Evolutionary conservation across 2,113 vertebrate species (phyloP), one percentile per base, ranked within the genome.

Genomic region (Stegostoma tigrinum): DNA sequence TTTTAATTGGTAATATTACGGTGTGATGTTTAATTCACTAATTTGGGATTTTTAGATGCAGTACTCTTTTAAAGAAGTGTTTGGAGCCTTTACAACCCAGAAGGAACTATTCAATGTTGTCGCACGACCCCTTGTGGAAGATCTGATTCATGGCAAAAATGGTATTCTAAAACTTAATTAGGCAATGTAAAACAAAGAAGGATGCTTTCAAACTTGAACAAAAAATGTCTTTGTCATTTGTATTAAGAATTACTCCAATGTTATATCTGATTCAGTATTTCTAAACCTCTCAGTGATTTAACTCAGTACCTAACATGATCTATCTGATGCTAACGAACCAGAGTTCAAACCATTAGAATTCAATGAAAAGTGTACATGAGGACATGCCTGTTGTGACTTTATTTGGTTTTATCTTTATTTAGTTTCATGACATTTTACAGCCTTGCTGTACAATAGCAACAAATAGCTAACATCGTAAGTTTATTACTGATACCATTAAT

Each of bases 21-120:
- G 45, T 21, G 30, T 55, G 78, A 66, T 93, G 14, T 61, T 5
- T 0, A 85, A 93, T 85, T 96, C 14, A 55, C 96, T 96, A 0
- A 64, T 80, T 96, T 95, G 10, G 75, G 4, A 66, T 38, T 96
- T 95, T 95, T 96, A 99, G 99, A 99, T 97, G 0, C 99, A 99
- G 96, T 99, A 99, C 96, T 98, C 98, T 0, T 99, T 99, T 97
- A 99, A 99, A 96, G 98, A 98, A 96, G 99, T 99, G 0, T 99
- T 99, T 97, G 98, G 98, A 38, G 97, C 97, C 8, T 97, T 97
- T 0, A 97, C 98, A 12, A 97, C 96, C 34, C 99, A 99, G 96
- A 98, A 97, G 85, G 97, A 99, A 68, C 97, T 99, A n/a, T 99
- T 99, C 96, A 98, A 99, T 0, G 97, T 97, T 96, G 98, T 99